Evolutionary conservation across 2,888 invertebrate genomes (phyloP), one percentile per base, ranked within the genome.

Genomic region (Vesta saturnalis): DNA sequence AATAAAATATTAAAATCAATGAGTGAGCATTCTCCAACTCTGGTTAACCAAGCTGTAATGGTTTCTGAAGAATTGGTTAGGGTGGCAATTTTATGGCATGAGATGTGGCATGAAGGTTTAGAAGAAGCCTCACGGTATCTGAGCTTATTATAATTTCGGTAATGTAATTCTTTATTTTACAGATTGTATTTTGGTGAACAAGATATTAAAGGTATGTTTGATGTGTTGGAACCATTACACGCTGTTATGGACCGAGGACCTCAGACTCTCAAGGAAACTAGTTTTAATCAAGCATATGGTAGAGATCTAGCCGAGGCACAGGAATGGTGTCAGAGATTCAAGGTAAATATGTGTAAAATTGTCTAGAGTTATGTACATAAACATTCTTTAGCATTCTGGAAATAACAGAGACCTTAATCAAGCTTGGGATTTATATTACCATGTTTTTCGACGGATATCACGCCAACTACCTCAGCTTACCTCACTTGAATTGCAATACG

Each of bases 371-470:
- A 47, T 12, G 39, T 46, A 6, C 54, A 54, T 12, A 46, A 22
- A 14, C 18, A 55, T 66, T 66, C 69, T 89, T 86, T 77, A 43
- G 15, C 84, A 92, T 19, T 94, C 96, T 0, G 91, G 93, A 0
- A 92, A 93, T 76, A 91, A 94, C 3, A 91, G 96, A 74, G 99
- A 99, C 80, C 85, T 99, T 73, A 97, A 97, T 82, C 97, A 97
- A 82, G 99, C 99, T 1, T 99, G 99, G 99, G 99, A 99, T 82
- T 88, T 98, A 39, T 99, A 99, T 85, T 99, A 99, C 85, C 96
- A 97, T 82, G 98, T 99, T 60, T 99, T 99, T 85, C 90, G 98
- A 22, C 91, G 97, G 76, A 99, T 99, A 81, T 95, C 97, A 16
- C 91, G 96, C 16, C 99, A 99, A 83, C 86, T 99, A 74, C 96